These are phyloP conservation scores for Troides helena DNA, from an alignment of 2,888 invertebrate species.

Conservation along the genomic window DNA sequence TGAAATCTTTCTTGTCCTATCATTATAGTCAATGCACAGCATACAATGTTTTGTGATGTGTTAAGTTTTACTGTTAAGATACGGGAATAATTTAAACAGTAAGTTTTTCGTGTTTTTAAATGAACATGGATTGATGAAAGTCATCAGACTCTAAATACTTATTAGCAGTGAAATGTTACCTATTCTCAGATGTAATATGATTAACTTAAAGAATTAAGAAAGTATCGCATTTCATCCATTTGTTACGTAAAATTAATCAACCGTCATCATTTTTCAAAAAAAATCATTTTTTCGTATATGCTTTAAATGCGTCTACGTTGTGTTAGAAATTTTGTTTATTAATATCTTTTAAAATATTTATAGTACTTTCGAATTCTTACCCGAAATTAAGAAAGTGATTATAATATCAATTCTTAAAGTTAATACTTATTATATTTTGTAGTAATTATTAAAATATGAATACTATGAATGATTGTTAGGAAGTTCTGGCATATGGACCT, in stretches of 20 bases:
- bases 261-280: background rate
- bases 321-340: background rate
- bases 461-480: slow-evolving; percentile 32
- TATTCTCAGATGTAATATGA: background rate
- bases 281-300: background rate
- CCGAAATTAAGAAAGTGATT: slow-evolving; percentile 4
- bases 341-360: slow-evolving; percentile 4
- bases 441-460: slow-evolving; percentile 14
- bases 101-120: slow-evolving; percentile 30
- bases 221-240: background rate
- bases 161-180: slow-evolving; percentile 16
- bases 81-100: background rate
- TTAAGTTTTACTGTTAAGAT: background rate
- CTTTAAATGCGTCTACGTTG: background rate
- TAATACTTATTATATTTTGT: slow-evolving; percentile 9
- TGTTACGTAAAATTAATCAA: background rate
- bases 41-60: background rate
- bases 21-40: background rate
- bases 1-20: background rate
- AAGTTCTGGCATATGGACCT: slow-evolving; percentile 37
- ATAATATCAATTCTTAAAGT: background rate
- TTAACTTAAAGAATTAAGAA: background rate
- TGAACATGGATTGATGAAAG: slow-evolving; percentile 32
- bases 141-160: slow-evolving; percentile 32
- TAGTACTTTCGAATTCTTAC: slow-evolving; percentile 6